These are phyloP conservation scores for Enhydra lutris DNA, from an alignment of 2,113 vertebrate species.

Conservation along the genomic window DNA sequence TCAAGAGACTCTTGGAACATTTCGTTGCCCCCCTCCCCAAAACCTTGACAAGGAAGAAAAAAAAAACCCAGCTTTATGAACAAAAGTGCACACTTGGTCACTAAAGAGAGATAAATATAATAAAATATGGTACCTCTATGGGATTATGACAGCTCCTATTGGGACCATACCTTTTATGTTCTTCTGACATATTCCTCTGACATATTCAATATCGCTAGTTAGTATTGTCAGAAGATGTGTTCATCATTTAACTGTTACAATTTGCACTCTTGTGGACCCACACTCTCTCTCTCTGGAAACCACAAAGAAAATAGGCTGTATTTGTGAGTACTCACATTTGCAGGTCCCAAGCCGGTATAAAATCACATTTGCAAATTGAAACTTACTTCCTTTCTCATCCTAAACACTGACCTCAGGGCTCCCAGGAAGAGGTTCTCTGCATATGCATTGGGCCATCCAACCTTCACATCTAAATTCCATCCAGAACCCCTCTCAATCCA, in stretches of 20 bases:
- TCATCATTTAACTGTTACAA: neutral
- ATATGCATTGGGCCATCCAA: neutral
- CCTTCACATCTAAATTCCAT: neutral
- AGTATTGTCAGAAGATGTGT: neutral
- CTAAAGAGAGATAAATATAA: neutral
- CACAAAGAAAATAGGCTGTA: neutral
- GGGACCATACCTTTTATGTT: neutral
- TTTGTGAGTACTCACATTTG: neutral
- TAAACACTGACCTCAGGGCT: neutral
- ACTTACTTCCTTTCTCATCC: neutral
- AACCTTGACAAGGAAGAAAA: neutral
- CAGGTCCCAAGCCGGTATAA: neutral
- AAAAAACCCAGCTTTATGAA: neutral
- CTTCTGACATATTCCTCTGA: neutral
- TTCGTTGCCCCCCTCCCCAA: neutral
- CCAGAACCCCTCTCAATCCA: accelerated
- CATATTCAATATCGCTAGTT: neutral
- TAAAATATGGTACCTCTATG: neutral
- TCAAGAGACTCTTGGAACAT: neutral
- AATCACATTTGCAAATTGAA: neutral
- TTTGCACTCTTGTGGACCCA: neutral
- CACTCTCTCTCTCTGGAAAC: neutral
- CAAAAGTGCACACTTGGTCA: neutral
- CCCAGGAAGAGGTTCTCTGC: neutral
- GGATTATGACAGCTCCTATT: neutral